Conservation (phyloP, 1,140 invertebrate genomes). For the Formica exsecta region DNA sequence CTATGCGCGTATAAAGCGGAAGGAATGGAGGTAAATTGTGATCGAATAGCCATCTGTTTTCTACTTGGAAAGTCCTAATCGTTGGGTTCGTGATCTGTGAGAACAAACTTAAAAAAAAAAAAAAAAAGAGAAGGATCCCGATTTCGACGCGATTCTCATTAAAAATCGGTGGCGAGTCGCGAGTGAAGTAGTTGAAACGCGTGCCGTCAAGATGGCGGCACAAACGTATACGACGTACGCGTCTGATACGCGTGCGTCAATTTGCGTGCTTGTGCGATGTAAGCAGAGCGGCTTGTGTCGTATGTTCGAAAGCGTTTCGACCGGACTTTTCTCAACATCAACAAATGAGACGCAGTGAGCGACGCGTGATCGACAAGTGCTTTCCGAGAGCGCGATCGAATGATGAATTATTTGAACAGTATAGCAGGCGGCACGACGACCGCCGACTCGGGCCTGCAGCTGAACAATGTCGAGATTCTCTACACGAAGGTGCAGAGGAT, state of each 20-base stretch:
- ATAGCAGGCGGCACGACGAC: conserved; percentile 73
- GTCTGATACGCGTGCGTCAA: conserved; percentile 67
- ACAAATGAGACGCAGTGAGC: conserved; percentile 72
- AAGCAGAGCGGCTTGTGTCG: conserved; percentile 23
- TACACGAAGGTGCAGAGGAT: conserved; percentile 85
- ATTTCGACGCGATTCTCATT: too few species aligned
- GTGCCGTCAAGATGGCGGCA: conserved; percentile 72
- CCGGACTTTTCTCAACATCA: conserved; percentile 50
- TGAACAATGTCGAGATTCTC: conserved; percentile 84
- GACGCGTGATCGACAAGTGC: conserved; percentile 55
- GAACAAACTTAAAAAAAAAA: too few species aligned
- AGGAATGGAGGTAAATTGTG: too few species aligned
- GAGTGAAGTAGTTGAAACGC: conserved; percentile 42
- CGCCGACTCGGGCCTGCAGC: conserved; percentile 80
- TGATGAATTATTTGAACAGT: conserved; percentile 83
- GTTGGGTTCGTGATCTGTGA: too few species aligned
- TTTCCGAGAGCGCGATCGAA: conserved; percentile 43
- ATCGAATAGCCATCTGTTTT: too few species aligned
- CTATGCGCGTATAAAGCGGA: neutral
- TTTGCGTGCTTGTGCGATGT: conserved; percentile 44
- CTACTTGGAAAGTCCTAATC: too few species aligned
- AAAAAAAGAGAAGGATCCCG: too few species aligned
- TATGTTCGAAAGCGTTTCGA: conserved; percentile 35
- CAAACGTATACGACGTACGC: conserved; percentile 8
- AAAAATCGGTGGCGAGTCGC: too few species aligned